Evolutionary conservation across 64 coral and sea anemone species (phyloP).

Genomic region (Pocillopora damicornis): DNA sequence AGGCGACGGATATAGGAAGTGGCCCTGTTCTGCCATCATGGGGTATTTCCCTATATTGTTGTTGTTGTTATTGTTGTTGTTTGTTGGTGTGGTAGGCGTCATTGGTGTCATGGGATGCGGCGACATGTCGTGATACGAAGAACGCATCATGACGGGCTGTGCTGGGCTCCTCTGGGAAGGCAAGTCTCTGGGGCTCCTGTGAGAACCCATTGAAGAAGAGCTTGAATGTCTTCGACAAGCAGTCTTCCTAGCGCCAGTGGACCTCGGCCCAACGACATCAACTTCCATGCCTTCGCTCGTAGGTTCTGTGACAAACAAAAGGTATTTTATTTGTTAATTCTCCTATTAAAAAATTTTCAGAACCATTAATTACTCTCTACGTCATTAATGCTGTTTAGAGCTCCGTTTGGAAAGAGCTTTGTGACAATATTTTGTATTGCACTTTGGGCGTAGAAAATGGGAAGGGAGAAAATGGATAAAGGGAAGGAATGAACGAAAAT

Average conservation of each 20-base stretch:
- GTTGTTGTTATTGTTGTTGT: constrained; percentile 70
- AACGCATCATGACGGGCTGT: constrained; percentile 39
- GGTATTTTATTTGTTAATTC: too few species aligned
- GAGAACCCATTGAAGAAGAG: constrained; percentile 44
- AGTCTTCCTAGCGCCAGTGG: constrained; percentile 38
- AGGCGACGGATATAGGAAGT: constrained; percentile 81
- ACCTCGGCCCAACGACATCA: constrained; percentile 40
- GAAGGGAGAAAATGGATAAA: too few species aligned
- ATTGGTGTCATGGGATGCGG: constrained; percentile 59
- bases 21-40: constrained; percentile 66
- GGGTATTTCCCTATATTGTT: background rate
- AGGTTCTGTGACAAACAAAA: constrained; percentile 34
- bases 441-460: too few species aligned
- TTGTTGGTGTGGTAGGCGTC: constrained; percentile 56
- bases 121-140: constrained; percentile 73
- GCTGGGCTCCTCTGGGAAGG: constrained; percentile 45
- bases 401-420: too few species aligned
- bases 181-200: constrained; percentile 59
- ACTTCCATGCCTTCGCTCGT: constrained; percentile 63
- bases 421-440: too few species aligned
- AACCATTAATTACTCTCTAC: too few species aligned
- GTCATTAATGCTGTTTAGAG: too few species aligned
- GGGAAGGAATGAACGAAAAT: too few species aligned
- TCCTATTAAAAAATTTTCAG: too few species aligned
- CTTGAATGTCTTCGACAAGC: constrained; percentile 52